These are phyloP conservation scores for Archilochus colubris DNA, from an alignment of 2,113 vertebrate species.

Conservation along the genomic window DNA sequence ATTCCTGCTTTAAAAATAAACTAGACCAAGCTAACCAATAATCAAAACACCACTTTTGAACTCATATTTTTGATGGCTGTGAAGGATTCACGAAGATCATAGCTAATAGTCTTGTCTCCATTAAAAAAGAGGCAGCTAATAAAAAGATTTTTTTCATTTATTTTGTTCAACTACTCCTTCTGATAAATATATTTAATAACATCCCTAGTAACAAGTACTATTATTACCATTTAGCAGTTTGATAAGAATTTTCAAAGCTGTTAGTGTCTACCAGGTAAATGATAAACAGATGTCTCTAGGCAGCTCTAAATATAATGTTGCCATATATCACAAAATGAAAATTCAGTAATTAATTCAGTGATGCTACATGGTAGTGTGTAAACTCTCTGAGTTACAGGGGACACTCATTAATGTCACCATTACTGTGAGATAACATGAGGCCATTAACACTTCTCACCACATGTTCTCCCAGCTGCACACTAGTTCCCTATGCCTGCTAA, in stretches of 20 bases:
- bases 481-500: not conserved
- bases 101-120: not conserved
- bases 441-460: slow-evolving; percentile 47
- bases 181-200: slow-evolving; percentile 40
- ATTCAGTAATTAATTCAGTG: slow-evolving; percentile 54
- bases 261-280: slow-evolving; percentile 60
- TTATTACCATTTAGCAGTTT: slow-evolving; percentile 23
- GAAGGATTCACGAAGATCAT: not conserved
- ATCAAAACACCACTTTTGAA: not conserved
- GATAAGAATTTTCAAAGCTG: slow-evolving; percentile 55
- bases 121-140: not conserved
- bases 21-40: not conserved
- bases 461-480: slow-evolving; percentile 28
- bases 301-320: slow-evolving; percentile 33
- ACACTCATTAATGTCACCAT: slow-evolving; percentile 50
- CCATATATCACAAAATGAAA: slow-evolving; percentile 15
- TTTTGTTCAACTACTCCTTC: not conserved
- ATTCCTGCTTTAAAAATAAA: slow-evolving; percentile 39
- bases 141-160: not conserved
- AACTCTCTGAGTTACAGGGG: slow-evolving; percentile 26
- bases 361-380: not conserved
- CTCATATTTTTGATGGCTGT: not conserved
- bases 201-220: slow-evolving; percentile 14
- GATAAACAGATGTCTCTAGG: slow-evolving; percentile 31
- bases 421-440: slow-evolving; percentile 15